Percentiles rank a stretch among this genome's conserved stretches.
Evolutionary conservation across 1,140 invertebrate species (phyloP).

Genomic region (Drosophila navojoa): DNA sequence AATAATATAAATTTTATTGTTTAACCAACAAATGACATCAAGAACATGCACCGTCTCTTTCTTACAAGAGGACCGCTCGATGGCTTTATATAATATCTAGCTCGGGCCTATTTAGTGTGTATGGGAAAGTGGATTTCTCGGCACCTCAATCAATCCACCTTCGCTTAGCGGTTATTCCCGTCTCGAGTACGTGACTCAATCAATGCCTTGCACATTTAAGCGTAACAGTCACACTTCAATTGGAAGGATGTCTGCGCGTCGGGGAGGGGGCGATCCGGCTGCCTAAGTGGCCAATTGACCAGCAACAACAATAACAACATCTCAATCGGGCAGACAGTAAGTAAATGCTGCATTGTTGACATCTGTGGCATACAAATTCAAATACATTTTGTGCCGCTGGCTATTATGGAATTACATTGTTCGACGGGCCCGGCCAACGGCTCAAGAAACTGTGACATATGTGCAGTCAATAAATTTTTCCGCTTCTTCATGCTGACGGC

Average conservation of each 20-base stretch:
- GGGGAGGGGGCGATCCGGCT: slow-evolving; percentile 30
- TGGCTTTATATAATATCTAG: too few relatives aligned
- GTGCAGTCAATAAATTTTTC: slow-evolving; percentile 80
- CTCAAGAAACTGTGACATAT: slow-evolving; percentile 69
- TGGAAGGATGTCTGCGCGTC: slow-evolving; percentile 15
- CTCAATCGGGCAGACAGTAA: slow-evolving; percentile 44
- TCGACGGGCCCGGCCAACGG: slow-evolving; percentile 22
- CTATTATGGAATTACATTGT: slow-evolving; percentile 24
- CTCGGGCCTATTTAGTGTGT: background rate
- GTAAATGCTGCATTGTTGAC: slow-evolving; percentile 36
- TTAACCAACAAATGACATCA: too few relatives aligned
- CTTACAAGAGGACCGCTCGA: too few relatives aligned
- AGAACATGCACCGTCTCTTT: too few relatives aligned
- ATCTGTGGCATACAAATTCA: slow-evolving; percentile 78
- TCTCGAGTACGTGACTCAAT: slow-evolving; percentile 65
- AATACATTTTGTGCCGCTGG: slow-evolving; percentile 61
- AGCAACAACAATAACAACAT: slow-evolving; percentile 46
- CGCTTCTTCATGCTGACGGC: slow-evolving; percentile 73
- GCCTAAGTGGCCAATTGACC: slow-evolving; percentile 57
- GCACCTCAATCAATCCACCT: background rate
- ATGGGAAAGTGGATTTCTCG: background rate
- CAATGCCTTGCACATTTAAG: slow-evolving; percentile 63
- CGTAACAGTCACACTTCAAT: slow-evolving; percentile 51
- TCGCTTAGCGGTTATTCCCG: background rate
- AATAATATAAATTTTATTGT: too few relatives aligned